Percentiles rank a stretch among this genome's conserved stretches.
Conservation (phyloP, 2,888 invertebrate species). For the Eupsilia transversa region DNA sequence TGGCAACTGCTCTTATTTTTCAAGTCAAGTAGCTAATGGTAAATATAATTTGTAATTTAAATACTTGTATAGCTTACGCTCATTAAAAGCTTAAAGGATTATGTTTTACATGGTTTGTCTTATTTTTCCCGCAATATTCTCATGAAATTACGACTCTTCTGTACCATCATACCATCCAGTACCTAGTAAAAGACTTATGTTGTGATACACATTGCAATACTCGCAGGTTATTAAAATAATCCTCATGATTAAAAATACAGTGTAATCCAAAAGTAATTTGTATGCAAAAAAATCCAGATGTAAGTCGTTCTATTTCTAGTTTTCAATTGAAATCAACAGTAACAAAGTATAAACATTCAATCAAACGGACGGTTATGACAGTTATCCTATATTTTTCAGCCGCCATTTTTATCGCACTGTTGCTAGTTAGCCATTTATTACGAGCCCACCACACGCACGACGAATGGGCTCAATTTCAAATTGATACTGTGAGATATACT, state of each 20-base stretch:
- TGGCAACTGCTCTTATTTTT: constrained; percentile 24
- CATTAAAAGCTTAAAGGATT: constrained; percentile 35
- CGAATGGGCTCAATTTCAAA: constrained; percentile 63
- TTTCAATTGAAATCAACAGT: constrained; percentile 46
- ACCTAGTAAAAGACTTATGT: constrained; percentile 3
- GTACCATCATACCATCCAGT: not conserved
- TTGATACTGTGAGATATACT: constrained; percentile 64
- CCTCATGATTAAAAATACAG: constrained; percentile 19
- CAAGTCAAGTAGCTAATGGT: constrained; percentile 24
- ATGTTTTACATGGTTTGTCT: not conserved
- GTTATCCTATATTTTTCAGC: constrained; percentile 49
- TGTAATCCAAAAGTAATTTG: constrained; percentile 35
- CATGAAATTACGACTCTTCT: constrained; percentile 8
- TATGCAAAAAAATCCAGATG: constrained; percentile 29
- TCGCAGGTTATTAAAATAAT: not conserved
- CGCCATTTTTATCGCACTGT: constrained; percentile 61
- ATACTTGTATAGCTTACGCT: constrained; percentile 30
- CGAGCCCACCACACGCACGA: constrained; percentile 60
- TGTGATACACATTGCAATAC: not conserved
- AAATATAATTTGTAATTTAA: constrained; percentile 38
- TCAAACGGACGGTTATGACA: constrained; percentile 53
- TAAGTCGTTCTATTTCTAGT: constrained; percentile 32
- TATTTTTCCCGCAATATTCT: constrained; percentile 28
- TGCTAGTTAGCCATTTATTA: constrained; percentile 56
- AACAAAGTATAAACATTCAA: constrained; percentile 53